Evolutionary conservation across 2,113 vertebrate species (phyloP).

Genomic region (Coregonus clupeaformis): DNA sequence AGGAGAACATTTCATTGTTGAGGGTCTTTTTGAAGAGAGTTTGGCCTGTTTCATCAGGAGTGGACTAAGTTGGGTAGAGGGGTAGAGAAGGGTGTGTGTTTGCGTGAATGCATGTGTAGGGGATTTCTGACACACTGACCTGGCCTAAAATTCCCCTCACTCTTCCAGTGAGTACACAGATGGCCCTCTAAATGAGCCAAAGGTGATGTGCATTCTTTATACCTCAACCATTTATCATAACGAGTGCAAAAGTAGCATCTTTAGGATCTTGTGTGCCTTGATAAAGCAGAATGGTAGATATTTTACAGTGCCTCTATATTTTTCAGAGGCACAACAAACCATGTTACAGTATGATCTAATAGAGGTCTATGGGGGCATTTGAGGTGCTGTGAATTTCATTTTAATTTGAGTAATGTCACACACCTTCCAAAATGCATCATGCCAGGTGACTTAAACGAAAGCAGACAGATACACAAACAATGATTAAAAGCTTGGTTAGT

Average conservation of each 20-base stretch:
- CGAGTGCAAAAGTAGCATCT: slow-evolving; percentile 6
- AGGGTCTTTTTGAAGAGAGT: slow-evolving; percentile 12
- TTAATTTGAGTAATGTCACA: background rate
- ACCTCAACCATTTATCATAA: slow-evolving; percentile 17
- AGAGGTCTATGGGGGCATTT: background rate
- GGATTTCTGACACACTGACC: background rate
- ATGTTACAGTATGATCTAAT: background rate
- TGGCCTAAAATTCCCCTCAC: background rate
- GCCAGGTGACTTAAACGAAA: background rate
- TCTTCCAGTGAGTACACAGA: background rate
- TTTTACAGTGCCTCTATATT: background rate
- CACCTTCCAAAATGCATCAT: background rate
- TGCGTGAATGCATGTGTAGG: background rate
- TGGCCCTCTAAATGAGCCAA: slow-evolving; percentile 22
- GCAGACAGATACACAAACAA: slow-evolving; percentile 71
- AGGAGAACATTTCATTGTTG: slow-evolving; percentile 31
- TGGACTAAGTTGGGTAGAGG: slow-evolving; percentile 2
- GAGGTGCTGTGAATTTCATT: background rate
- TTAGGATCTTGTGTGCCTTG: background rate
- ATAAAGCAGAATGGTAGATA: background rate
- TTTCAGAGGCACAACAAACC: background rate
- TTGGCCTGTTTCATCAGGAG: slow-evolving; percentile 27
- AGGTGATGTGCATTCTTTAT: slow-evolving; percentile 42
- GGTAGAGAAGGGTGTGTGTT: background rate
- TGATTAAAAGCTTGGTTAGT: slow-evolving; percentile 78